Base-by-base conservation (phyloP, 2,113 vertebrate species). In the Xyrauchen texanus region DNA sequence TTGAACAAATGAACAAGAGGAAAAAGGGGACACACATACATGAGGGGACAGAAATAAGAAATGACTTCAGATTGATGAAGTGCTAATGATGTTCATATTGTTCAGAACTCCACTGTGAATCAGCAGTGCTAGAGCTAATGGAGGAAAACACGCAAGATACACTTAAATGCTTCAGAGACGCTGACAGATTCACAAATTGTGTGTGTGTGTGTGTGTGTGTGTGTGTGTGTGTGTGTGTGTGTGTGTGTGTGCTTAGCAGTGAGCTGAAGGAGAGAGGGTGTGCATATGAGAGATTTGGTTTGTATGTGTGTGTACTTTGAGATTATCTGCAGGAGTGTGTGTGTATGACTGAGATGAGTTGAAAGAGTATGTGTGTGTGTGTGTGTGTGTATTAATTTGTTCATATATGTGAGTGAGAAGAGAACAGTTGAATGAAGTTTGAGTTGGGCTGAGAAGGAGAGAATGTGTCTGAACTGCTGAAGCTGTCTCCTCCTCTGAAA, bases 381-480 rank as follows among this genome's bases (percentile, higher is more conserved):
- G 13, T 8, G 44, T 53, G 34, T 76, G 47, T 63, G 21, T 34
- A 34, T 34, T 34, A 1, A 34, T 34, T 34, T 34, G 21, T 34
- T 1, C 3, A 34, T 34, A 34, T 34, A 34, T 55, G 52, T 13
- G 11, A 12, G 8, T 12, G 10, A 55, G 52, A 34, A 55, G 61
- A 44, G 61, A 76, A 76, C 12, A 65, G 47, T 76, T 52, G 61
- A 65, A 76, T 76, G 21, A 53, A 49, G 42, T 76, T 64, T n/a
- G 61, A 76, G 61, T 76, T 74, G 58, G 71, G 58, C 71, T 74
- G 73, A 64, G 73, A 64, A 61, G 60, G 61, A 53, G 73, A 64
- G 42, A 73, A 72, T 74, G 60, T 74, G 72, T 84, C 58, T 80
- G 78, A 80, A 80, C 73, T 82, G 63, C 58, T 69, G 80, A 80